phyloP scores from a whole-genome alignment of 2,113 vertebrate genomes.

The Bubo bubo region DNA sequence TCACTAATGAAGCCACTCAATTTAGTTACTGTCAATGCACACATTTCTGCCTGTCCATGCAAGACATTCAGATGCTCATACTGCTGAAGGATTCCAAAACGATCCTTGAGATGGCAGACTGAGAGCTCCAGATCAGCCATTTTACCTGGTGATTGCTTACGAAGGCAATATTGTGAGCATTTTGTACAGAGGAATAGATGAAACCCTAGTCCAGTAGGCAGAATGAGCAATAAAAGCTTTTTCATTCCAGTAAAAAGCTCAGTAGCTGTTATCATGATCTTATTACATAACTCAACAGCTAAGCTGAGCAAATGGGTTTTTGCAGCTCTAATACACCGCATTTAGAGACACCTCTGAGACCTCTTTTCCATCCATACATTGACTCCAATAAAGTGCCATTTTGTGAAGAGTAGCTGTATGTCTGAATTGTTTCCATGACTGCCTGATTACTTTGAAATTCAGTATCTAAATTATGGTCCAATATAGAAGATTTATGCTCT shows the following conservation, averaged over 20 bases:
- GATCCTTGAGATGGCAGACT: not conserved
- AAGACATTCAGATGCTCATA: not conserved
- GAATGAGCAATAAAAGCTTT: not conserved
- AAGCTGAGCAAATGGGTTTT: not conserved
- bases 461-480: not conserved
- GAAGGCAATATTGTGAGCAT: not conserved
- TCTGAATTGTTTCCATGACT: not conserved
- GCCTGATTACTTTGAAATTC: not conserved
- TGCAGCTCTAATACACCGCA: not conserved
- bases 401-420: not conserved
- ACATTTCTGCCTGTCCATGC: not conserved
- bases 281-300: not conserved
- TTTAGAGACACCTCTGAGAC: not conserved
- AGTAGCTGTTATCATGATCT: not conserved
- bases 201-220: not conserved
- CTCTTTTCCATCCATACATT: not conserved
- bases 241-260: slow-evolving; percentile 2
- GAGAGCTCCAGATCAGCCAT: not conserved
- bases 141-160: not conserved
- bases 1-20: not conserved
- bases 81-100: not conserved
- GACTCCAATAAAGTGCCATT: not conserved
- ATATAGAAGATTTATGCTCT: not conserved
- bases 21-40: not conserved
- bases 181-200: not conserved